These are phyloP conservation scores for Monoplex corrugatus DNA, from an alignment of 2,888 invertebrate species.

Conservation along the genomic window DNA sequence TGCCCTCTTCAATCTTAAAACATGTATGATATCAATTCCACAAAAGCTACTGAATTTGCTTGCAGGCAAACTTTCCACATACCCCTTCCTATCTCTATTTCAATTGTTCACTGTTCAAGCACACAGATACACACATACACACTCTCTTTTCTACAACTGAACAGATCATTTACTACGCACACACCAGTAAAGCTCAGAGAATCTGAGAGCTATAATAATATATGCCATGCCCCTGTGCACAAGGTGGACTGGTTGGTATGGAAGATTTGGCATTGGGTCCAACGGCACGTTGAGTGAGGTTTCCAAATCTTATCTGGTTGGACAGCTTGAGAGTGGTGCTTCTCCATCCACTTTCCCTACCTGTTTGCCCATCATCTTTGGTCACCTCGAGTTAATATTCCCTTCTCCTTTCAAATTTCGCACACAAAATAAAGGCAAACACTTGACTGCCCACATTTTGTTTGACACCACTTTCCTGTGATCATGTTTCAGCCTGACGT, in stretches of 20 bases:
- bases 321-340: background rate
- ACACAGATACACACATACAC: background rate
- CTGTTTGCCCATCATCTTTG: background rate
- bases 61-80: no score
- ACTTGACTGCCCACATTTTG: slow-evolving; percentile 4
- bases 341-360: background rate
- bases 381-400: no score
- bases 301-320: background rate
- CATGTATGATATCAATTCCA: no score
- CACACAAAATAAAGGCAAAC: no score
- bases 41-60: no score
- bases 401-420: no score
- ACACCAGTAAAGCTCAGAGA: background rate
- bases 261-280: slow-evolving; percentile 9
- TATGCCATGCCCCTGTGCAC: background rate
- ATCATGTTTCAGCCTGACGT: background rate
- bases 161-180: background rate
- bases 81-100: background rate
- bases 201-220: background rate
- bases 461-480: background rate
- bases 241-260: background rate
- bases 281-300: background rate
- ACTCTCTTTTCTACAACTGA: background rate
- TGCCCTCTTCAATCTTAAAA: background rate
- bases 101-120: background rate